These are phyloP conservation scores for Lacanobia oleracea DNA, from an alignment of 2,888 invertebrate species.

Conservation along the genomic window DNA sequence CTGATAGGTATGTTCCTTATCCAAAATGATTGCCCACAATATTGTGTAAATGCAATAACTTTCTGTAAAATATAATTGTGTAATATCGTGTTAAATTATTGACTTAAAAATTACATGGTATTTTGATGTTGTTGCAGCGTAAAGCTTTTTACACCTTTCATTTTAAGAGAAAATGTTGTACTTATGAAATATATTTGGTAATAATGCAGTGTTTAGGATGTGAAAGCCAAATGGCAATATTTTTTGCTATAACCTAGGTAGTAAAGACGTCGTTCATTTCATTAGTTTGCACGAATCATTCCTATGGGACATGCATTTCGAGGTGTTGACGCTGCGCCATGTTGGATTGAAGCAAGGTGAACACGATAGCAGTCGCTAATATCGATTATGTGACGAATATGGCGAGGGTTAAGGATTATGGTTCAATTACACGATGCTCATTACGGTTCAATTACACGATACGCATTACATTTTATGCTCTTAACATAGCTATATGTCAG, in stretches of 20 bases:
- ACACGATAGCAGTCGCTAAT: conserved; percentile 19
- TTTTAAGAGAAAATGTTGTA: conserved; percentile 61
- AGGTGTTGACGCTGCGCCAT: conserved; percentile 65
- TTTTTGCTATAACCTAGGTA: conserved; percentile 74
- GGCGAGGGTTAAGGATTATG: conserved; percentile 57
- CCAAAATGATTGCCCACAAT: conserved; percentile 70
- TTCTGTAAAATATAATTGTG: conserved; percentile 65
- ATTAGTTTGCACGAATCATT: conserved; percentile 92
- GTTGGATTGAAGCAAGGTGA: conserved; percentile 38
- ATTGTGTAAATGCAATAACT: conserved; percentile 72
- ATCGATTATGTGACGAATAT: conserved; percentile 35
- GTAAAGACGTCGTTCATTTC: conserved; percentile 83
- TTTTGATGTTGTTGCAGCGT: conserved; percentile 64
- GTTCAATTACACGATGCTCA: conserved; percentile 15
- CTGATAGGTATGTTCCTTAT: conserved; percentile 73
- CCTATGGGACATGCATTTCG: conserved; percentile 83
- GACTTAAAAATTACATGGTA: conserved; percentile 64
- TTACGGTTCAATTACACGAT: conserved; percentile 19
- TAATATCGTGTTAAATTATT: conserved; percentile 64
- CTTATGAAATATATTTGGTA: conserved; percentile 60
- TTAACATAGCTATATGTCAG: conserved; percentile 4
- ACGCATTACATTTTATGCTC: conserved; percentile 13
- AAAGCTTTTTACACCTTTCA: conserved; percentile 61
- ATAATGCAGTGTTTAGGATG: conserved; percentile 61
- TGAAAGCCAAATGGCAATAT: conserved; percentile 70